These are phyloP conservation scores for Oreonectes daqikongensis DNA, from an alignment of 2,797 vertebrate genomes.

Conservation along the genomic window DNA sequence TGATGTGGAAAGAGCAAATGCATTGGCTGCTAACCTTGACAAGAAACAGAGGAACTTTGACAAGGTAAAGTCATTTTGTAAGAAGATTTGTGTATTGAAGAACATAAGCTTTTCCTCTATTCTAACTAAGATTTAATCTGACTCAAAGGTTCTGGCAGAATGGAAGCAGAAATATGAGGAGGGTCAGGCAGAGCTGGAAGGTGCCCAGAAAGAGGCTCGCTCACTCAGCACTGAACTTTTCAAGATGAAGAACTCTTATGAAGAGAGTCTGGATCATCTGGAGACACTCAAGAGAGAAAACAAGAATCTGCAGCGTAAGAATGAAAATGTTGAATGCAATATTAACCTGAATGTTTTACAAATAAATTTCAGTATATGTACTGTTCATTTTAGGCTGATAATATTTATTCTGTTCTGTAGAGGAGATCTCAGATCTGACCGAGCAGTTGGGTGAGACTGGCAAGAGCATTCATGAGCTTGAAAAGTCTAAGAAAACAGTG, in stretches of 20 bases:
- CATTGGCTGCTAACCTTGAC: conserved; percentile 74
- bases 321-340: background rate
- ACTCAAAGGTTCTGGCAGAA: conserved; percentile 68
- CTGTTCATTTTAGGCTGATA: background rate
- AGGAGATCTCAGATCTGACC: conserved; percentile 86
- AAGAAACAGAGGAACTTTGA: conserved; percentile 84
- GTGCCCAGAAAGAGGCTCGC: conserved; percentile 82
- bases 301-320: conserved; percentile 81
- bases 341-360: too few species aligned
- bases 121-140: background rate
- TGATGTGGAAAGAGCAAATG: conserved; percentile 77
- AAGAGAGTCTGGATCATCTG: conserved; percentile 84
- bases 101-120: too few species aligned
- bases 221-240: conserved; percentile 84
- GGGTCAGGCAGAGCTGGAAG: conserved; percentile 83
- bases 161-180: conserved; percentile 89
- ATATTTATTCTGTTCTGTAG: conserved; percentile 60
- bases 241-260: conserved; percentile 89
- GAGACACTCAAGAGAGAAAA: conserved; percentile 87
- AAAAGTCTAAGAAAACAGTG: conserved; percentile 83
- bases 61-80: conserved; percentile 67
- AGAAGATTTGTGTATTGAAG: too few species aligned
- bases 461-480: conserved; percentile 84
- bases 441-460: conserved; percentile 85
- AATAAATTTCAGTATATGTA: too few species aligned